phyloP scores from a whole-genome alignment of 2,888 invertebrate species.

The Mesopsocus fuscifrons region DNA sequence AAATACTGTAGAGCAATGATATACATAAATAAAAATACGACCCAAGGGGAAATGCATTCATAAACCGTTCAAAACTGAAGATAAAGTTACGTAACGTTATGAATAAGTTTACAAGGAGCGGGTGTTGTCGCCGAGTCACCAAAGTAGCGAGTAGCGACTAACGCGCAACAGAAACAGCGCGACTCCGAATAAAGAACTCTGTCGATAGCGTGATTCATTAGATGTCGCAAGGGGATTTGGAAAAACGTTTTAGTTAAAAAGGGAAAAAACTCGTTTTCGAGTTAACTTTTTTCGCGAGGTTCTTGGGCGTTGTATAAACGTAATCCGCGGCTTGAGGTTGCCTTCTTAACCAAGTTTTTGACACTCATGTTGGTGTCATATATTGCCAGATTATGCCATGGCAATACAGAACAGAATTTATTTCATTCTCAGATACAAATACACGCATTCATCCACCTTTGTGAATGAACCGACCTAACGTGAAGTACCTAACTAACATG shows the following conservation, averaged over 20 bases:
- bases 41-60: not conserved
- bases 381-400: no score
- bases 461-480: no score
- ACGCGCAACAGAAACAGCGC: not conserved
- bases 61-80: not conserved
- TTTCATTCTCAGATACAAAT: no score
- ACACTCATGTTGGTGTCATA: no score
- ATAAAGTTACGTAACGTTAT: not conserved
- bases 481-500: no score
- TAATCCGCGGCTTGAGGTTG: no score
- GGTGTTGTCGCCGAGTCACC: not conserved
- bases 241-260: conserved; percentile 1
- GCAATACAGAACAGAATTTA: no score
- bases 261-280: not conserved
- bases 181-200: not conserved
- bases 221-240: not conserved
- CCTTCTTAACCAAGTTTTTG: no score
- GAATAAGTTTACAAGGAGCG: not conserved
- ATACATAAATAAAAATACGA: not conserved
- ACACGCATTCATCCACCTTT: no score
- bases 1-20: not conserved
- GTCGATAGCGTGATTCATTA: not conserved
- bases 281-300: no score
- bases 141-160: no score
- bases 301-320: no score